These are phyloP conservation scores for Blastobasis adustella DNA, from an alignment of 2,888 invertebrate genomes.

Conservation along the genomic window DNA sequence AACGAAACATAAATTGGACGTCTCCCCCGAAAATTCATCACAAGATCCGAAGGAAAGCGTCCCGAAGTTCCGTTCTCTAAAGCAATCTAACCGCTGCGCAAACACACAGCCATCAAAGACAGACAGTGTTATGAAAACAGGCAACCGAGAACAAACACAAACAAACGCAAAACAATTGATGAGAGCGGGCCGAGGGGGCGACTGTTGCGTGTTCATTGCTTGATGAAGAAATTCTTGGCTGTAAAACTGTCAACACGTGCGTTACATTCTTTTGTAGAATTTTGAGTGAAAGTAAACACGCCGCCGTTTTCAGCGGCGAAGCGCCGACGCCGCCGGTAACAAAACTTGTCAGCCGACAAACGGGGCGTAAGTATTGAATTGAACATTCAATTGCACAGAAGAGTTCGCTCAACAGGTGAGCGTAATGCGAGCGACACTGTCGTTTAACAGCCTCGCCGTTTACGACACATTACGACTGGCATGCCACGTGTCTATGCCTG, in stretches of 20 bases:
- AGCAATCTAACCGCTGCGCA: conserved; percentile 53
- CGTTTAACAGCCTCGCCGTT: conserved; percentile 6
- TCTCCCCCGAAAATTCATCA: conserved; percentile 11
- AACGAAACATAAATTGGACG: background rate
- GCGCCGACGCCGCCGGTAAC: background rate
- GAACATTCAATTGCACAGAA: conserved; percentile 10
- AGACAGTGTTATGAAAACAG: conserved; percentile 71
- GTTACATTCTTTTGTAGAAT: conserved; percentile 28
- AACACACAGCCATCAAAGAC: conserved; percentile 66
- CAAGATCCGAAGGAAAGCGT: conserved; percentile 24
- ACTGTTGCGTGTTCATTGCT: conserved; percentile 43
- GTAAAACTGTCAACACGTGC: conserved; percentile 37
- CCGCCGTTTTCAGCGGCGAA: conserved; percentile 12
- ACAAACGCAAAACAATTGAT: conserved; percentile 68
- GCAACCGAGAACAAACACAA: conserved; percentile 64
- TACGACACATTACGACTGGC: conserved; percentile 3
- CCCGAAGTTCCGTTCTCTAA: conserved; percentile 30
- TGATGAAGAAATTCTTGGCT: conserved; percentile 43
- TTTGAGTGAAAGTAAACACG: conserved; percentile 24
- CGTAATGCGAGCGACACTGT: conserved; percentile 8
- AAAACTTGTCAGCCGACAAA: conserved; percentile 8
- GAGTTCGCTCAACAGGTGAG: conserved; percentile 11
- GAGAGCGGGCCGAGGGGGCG: conserved; percentile 40
- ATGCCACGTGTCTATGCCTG: too few species aligned
- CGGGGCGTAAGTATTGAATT: conserved; percentile 6